These are phyloP conservation scores for Nasonovia ribisnigri DNA, from an alignment of 2,888 invertebrate genomes.

Conservation along the genomic window DNA sequence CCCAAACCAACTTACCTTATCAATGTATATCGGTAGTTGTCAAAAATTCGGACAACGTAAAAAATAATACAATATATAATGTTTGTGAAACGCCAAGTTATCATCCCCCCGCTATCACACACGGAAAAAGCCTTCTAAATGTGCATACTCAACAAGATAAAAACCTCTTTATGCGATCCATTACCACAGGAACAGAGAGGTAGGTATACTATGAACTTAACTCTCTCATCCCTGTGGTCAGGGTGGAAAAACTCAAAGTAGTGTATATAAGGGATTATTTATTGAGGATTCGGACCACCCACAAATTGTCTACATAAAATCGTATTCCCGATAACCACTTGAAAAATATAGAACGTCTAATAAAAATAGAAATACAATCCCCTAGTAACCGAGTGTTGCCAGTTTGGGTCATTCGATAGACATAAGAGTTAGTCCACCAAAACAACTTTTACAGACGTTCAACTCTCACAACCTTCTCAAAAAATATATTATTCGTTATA, in stretches of 20 bases:
- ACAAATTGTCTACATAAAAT: slow-evolving; percentile 51
- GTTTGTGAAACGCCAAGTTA: slow-evolving; percentile 16
- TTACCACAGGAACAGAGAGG: slow-evolving; percentile 13
- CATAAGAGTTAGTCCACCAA: background rate
- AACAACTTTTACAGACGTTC: background rate
- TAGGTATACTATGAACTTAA: slow-evolving; percentile 38
- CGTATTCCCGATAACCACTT: slow-evolving; percentile 40
- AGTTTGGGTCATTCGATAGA: background rate
- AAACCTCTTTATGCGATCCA: slow-evolving; percentile 57
- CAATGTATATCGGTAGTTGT: background rate
- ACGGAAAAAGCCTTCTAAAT: slow-evolving; percentile 35
- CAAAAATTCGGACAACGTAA: background rate
- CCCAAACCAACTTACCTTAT: background rate
- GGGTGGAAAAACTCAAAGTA: background rate
- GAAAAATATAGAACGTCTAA: slow-evolving; percentile 30
- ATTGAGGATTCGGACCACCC: slow-evolving; percentile 32
- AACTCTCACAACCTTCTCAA: background rate
- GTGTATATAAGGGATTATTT: slow-evolving; percentile 56
- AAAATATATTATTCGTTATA: background rate
- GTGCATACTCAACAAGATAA: slow-evolving; percentile 61
- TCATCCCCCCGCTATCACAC: background rate
- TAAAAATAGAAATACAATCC: slow-evolving; percentile 37
- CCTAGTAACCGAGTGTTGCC: background rate
- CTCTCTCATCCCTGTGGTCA: background rate
- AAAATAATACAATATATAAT: slow-evolving; percentile 28